phyloP scores from a whole-genome alignment of 2,888 invertebrate species.

The Hyppa rectilinea region DNA sequence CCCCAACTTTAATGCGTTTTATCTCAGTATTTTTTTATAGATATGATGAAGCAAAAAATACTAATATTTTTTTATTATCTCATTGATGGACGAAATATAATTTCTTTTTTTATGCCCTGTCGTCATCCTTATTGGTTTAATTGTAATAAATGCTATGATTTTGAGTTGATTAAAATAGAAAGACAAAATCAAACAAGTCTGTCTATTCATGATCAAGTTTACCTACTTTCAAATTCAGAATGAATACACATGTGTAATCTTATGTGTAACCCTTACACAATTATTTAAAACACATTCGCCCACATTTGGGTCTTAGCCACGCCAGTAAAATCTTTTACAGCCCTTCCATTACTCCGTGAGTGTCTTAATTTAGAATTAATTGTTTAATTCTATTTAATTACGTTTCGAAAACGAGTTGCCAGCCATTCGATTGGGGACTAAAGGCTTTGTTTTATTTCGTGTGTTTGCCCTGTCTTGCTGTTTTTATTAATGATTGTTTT shows the following conservation, averaged over 20 bases:
- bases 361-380: constrained; percentile 58
- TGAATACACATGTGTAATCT: neutral
- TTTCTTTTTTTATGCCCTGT: no score
- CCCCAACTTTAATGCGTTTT: no score
- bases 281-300: constrained; percentile 45
- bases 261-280: neutral
- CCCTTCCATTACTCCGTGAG: constrained; percentile 34
- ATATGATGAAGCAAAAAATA: no score
- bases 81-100: no score
- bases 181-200: no score
- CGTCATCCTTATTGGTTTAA: no score
- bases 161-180: no score
- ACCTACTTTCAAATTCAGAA: neutral
- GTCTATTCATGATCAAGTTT: no score
- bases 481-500: constrained; percentile 18
- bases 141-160: no score
- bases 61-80: no score
- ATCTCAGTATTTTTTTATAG: no score
- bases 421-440: constrained; percentile 48
- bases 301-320: constrained; percentile 33
- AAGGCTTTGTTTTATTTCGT: constrained; percentile 30
- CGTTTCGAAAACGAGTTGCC: constrained; percentile 47
- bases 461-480: constrained; percentile 5
- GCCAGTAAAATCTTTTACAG: constrained; percentile 54
- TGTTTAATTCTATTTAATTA: constrained; percentile 58